Evolutionary conservation across 1,140 invertebrate genomes (phyloP), one percentile per base, ranked within the genome.

Genomic region (Eufriesea mexicana): DNA sequence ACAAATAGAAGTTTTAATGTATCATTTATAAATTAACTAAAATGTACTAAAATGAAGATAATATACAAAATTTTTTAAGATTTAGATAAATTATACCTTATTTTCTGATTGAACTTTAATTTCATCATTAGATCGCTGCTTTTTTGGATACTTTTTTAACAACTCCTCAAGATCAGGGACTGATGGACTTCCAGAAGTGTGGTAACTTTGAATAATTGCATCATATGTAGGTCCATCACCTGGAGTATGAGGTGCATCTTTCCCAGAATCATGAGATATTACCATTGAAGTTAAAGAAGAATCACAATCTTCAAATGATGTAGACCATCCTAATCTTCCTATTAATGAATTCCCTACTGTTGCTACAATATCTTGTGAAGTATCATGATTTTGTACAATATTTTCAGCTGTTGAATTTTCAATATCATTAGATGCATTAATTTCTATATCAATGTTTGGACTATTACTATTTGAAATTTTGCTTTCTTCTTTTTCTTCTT

Each of bases 291-390:
- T 92, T 82, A 92, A 86, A 9, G 90, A 95, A 45, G 94, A 91
- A 86, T 95, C 94, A 88, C 91, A 94, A 84, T 95, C 95, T 83
- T 96, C 96, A 86, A 95, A 95, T 0, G 93, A 94, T 0, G 95
- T 95, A 0, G 96, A 97, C 97, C 97, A 97, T 5, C 96, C 96
- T 16, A 94, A 94, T 91, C 95, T 95, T 51, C 95, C 95, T 91
- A 95, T 93, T 20, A 97, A 89, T 55, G 96, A 97, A 93, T 97
- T 97, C 10, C 97, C 97, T 72, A 92, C 91, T 28, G 89, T 81
- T 73, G 59, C 81, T 49, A 61, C 86, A 57, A 83, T 66, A 62
- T 85, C 81, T n/a, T 84, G 72, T 7, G 83, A 78, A 20, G 89
- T 79, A n/a, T 89, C 85, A 85, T 25, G 84, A 61, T 75, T 86